phyloP scores from a whole-genome alignment of 1,140 invertebrate species.

The Scaptomyza graminum region DNA sequence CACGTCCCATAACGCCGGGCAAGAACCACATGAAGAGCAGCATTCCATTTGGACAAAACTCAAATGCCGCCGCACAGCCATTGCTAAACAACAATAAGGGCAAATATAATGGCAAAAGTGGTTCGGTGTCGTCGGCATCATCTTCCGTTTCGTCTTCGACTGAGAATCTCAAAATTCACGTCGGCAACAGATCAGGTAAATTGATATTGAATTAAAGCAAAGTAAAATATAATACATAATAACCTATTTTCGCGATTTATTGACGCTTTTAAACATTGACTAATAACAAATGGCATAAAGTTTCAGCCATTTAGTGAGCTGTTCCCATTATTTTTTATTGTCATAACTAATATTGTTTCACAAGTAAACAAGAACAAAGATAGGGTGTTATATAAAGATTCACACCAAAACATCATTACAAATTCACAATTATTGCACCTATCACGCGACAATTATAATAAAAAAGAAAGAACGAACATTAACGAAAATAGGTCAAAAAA shows the following conservation, averaged over 20 bases:
- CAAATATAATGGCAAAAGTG: slow-evolving; percentile 79
- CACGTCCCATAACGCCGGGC: slow-evolving; percentile 74
- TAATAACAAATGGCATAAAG: too few species aligned
- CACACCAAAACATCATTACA: neutral
- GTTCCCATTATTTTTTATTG: neutral
- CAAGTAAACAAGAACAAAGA: neutral
- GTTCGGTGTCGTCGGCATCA: slow-evolving; percentile 77
- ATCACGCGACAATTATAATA: neutral
- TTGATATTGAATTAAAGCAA: neutral
- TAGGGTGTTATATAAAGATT: neutral
- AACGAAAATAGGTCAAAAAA: neutral
- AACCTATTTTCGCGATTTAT: too few species aligned
- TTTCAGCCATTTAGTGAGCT: too few species aligned
- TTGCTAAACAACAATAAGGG: slow-evolving; percentile 67
- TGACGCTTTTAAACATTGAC: too few species aligned
- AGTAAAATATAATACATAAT: too few species aligned
- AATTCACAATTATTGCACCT: neutral
- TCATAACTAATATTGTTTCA: neutral
- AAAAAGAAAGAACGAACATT: neutral
- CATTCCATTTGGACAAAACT: slow-evolving; percentile 81
- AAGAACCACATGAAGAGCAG: slow-evolving; percentile 84
- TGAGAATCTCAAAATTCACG: slow-evolving; percentile 82
- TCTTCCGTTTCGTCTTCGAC: slow-evolving; percentile 82
- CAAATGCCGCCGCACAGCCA: slow-evolving; percentile 66
- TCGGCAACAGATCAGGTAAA: slow-evolving; percentile 70